Percentiles rank a stretch among this genome's conserved stretches.
Evolutionary conservation across 1,140 invertebrate species (phyloP).

Genomic region (Aphelinus certus): DNA sequence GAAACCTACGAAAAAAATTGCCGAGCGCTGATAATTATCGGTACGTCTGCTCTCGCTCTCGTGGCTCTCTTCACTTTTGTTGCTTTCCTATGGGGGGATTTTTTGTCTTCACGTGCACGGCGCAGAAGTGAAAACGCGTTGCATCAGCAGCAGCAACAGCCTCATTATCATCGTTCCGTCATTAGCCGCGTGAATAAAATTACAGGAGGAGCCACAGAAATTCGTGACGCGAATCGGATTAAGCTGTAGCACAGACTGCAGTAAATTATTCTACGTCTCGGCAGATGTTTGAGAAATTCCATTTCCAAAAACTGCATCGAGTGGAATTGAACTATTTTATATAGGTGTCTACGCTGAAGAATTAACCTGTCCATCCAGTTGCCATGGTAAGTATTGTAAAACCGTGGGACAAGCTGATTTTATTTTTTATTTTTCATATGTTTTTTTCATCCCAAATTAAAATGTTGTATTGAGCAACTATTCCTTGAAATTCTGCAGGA

Average conservation of each 20-base stretch:
- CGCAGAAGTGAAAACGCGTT: conserved; percentile 22
- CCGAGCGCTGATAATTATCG: not conserved
- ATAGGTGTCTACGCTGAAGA: too few relatives aligned
- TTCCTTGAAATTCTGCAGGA: too few relatives aligned
- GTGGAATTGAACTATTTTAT: too few relatives aligned
- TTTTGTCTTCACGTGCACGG: not conserved
- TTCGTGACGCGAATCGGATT: conserved; percentile 36
- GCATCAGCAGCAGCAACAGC: conserved; percentile 1
- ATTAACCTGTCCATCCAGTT: too few relatives aligned
- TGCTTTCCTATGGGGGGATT: not conserved
- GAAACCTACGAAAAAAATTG: too few relatives aligned
- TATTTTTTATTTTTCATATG: too few relatives aligned
- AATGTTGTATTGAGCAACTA: too few relatives aligned
- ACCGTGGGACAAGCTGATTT: too few relatives aligned
- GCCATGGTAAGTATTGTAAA: too few relatives aligned
- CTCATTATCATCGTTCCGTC: conserved; percentile 38
- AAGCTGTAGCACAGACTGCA: conserved; percentile 5
- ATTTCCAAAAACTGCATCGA: not conserved
- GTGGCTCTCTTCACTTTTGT: not conserved
- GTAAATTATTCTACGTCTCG: not conserved
- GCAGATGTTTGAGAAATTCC: not conserved
- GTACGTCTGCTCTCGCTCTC: conserved; percentile 2
- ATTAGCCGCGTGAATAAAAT: conserved; percentile 23
- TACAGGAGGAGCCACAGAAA: conserved; percentile 32
- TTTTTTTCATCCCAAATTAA: too few relatives aligned